phyloP scores from a whole-genome alignment of 2,797 vertebrate species.

The Molossus alvarezi region DNA sequence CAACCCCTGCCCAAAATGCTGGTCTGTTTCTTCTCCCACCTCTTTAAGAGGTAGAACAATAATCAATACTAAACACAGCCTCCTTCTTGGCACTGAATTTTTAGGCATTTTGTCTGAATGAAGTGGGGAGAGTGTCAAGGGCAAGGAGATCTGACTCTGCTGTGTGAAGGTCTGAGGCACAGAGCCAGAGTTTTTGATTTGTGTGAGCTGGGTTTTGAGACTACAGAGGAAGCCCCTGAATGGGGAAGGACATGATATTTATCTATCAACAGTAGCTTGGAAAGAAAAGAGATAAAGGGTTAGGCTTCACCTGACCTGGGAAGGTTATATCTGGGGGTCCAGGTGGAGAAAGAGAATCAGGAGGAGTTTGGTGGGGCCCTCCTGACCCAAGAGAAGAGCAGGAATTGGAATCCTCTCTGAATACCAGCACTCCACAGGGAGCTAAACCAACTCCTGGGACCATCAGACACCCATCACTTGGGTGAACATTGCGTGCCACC shows the following conservation, averaged over 20 bases:
- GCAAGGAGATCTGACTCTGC: neutral
- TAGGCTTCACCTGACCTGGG: neutral
- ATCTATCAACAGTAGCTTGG: neutral
- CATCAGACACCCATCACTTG: too few relatives aligned
- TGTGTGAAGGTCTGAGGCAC: neutral
- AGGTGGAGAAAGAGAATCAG: rapidly evolving
- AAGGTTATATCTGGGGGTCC: too few relatives aligned
- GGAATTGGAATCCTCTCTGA: neutral
- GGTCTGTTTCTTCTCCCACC: neutral
- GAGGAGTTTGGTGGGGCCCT: neutral
- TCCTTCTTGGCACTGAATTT: neutral
- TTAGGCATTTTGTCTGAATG: neutral
- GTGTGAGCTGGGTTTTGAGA: neutral
- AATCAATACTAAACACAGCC: neutral
- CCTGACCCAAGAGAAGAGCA: neutral
- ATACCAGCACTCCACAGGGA: neutral
- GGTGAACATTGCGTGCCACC: too few relatives aligned
- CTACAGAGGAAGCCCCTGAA: neutral
- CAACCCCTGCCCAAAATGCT: neutral
- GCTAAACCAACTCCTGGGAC: neutral
- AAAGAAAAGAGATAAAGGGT: neutral
- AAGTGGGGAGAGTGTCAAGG: neutral
- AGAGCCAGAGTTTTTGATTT: neutral
- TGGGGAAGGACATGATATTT: neutral
- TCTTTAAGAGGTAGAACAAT: neutral